phyloP scores from a whole-genome alignment of 2,888 invertebrate genomes.

The Trissonchulus latispiculum region DNA sequence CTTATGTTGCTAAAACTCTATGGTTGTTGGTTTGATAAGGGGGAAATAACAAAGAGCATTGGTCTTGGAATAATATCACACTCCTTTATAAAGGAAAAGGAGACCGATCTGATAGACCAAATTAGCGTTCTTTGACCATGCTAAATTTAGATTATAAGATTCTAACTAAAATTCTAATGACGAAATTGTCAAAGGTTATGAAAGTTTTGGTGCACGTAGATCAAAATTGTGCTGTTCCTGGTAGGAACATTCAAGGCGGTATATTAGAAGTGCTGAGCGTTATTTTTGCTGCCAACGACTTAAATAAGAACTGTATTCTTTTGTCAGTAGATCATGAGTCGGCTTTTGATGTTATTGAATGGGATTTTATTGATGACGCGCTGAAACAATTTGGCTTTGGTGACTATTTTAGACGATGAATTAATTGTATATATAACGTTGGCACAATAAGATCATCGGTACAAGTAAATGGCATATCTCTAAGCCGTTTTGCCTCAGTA shows the following conservation, averaged over 20 bases:
- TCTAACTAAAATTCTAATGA: slow-evolving; percentile 9
- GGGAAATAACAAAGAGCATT: not conserved
- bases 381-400: not conserved
- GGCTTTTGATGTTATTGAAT: slow-evolving; percentile 12
- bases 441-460: not conserved
- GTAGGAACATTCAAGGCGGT: slow-evolving; percentile 15
- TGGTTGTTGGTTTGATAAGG: not conserved
- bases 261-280: not conserved
- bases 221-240: slow-evolving; percentile 16
- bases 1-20: not conserved
- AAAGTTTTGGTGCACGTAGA: not conserved
- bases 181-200: not conserved
- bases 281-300: not conserved
- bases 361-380: not conserved
- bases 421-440: slow-evolving; percentile 2
- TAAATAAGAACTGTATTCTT: not conserved
- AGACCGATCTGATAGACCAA: not conserved
- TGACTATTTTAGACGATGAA: slow-evolving; percentile 1
- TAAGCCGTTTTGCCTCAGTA: not conserved
- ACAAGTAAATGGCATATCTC: slow-evolving; percentile 14
- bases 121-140: slow-evolving; percentile 10
- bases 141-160: slow-evolving; percentile 16
- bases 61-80: slow-evolving; percentile 13
- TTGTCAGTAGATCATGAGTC: slow-evolving; percentile 11
- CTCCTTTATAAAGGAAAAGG: slow-evolving; percentile 18